Evolutionary conservation across 2,113 vertebrate species (phyloP).

Genomic region (Oxyura jamaicensis): DNA sequence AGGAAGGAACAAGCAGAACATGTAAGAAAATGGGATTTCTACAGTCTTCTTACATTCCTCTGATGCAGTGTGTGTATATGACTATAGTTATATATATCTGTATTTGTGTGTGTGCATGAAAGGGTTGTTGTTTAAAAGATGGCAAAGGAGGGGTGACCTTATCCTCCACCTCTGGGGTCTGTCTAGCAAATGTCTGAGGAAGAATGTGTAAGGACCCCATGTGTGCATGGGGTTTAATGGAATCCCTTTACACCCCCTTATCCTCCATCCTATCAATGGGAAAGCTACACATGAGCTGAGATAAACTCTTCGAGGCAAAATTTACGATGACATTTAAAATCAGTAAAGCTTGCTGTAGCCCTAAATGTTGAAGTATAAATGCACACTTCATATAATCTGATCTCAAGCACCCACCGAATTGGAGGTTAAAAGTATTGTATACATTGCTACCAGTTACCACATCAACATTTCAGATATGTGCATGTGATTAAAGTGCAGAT

Average conservation of each 20-base stretch:
- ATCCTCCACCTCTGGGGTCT: not conserved
- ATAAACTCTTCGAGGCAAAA: not conserved
- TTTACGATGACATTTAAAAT: constrained; percentile 49
- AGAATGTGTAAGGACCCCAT: not conserved
- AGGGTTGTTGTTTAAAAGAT: not conserved
- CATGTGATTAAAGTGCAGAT: constrained; percentile 58
- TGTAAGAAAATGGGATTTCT: not conserved
- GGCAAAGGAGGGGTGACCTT: not conserved
- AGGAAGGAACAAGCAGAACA: not conserved
- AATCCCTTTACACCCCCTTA: not conserved
- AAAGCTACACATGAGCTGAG: not conserved
- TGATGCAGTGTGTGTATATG: accelerated
- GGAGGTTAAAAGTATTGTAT: constrained; percentile 57
- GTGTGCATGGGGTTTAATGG: not conserved
- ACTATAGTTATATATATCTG: accelerated
- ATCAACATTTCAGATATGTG: constrained; percentile 51
- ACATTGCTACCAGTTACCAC: constrained; percentile 68
- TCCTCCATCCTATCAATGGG: not conserved
- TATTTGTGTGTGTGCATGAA: not conserved
- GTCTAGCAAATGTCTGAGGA: not conserved
- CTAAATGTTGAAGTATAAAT: not conserved
- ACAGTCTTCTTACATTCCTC: not conserved
- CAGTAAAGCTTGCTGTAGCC: constrained; percentile 10
- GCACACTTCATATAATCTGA: constrained; percentile 58
- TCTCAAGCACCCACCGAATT: constrained; percentile 43